phyloP scores from a whole-genome alignment of 2,888 invertebrate species.

The Agrotis clavis region DNA sequence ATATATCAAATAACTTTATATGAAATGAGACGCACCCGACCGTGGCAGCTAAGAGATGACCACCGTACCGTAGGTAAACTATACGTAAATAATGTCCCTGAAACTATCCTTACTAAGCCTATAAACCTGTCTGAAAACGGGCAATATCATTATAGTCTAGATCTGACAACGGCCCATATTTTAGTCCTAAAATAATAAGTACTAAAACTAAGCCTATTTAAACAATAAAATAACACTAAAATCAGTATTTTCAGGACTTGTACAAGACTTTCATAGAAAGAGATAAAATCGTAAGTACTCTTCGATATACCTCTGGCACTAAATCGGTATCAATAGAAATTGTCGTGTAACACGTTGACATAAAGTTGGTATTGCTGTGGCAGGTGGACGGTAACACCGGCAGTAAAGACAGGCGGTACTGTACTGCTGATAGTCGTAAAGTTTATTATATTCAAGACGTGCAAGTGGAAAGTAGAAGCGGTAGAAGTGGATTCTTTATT shows the following conservation, averaged over 20 bases:
- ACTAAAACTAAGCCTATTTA: conserved; percentile 11
- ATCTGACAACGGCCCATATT: conserved; percentile 19
- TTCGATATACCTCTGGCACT: conserved; percentile 25
- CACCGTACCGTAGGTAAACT: too few relatives aligned
- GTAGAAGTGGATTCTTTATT: conserved; percentile 29
- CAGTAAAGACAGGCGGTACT: conserved; percentile 69
- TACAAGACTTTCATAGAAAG: conserved; percentile 42
- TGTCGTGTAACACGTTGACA: conserved; percentile 66
- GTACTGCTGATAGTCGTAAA: conserved; percentile 69
- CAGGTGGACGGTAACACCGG: conserved; percentile 57
- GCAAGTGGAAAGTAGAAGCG: conserved; percentile 20
- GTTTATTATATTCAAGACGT: conserved; percentile 66
- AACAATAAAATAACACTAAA: conserved; percentile 54
- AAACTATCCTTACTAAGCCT: too few relatives aligned
- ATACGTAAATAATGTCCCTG: too few relatives aligned
- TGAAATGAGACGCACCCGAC: too few relatives aligned
- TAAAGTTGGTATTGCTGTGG: conserved; percentile 70
- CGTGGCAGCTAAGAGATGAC: too few relatives aligned
- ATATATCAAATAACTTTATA: too few relatives aligned
- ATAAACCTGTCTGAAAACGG: neutral
- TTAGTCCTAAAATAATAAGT: conserved; percentile 23
- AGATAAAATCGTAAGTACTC: conserved; percentile 50
- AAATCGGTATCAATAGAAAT: conserved; percentile 60
- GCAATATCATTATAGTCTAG: neutral
- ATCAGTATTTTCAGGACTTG: conserved; percentile 41